A percentile compares a stretch with the other conserved stretches of the same genome.
Evolutionary conservation across 37 sponge, comb jelly and placozoan species (phyloP).

Genomic region (Cladorhizidae sp.): DNA sequence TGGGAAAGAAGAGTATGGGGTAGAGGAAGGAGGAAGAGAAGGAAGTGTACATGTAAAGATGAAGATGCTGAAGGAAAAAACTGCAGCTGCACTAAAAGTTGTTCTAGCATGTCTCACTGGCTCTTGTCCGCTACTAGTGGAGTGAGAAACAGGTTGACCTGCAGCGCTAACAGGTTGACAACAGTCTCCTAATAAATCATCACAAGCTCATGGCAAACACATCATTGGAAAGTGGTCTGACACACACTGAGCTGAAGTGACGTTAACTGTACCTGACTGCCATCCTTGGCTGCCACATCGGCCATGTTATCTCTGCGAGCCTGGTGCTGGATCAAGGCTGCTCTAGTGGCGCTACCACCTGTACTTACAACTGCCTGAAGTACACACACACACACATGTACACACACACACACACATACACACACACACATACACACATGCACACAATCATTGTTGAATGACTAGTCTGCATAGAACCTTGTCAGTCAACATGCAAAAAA

Average conservation of each 20-base stretch:
- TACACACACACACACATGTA: neutral
- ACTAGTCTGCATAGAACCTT: no score
- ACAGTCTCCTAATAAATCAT: conserved; percentile 68
- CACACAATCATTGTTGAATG: no score
- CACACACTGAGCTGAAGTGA: neutral
- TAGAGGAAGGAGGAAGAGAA: neutral
- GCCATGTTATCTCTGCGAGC: conserved; percentile 94
- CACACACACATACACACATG: no score
- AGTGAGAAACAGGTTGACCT: conserved; percentile 69
- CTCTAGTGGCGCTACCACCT: conserved; percentile 94
- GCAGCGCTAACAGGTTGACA: conserved; percentile 76
- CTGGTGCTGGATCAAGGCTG: conserved; percentile 93
- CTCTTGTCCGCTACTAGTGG: conserved; percentile 60
- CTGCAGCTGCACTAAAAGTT: neutral
- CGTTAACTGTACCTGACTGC: conserved; percentile 81
- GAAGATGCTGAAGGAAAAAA: no score
- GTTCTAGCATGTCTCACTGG: conserved; percentile 21
- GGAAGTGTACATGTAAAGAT: neutral
- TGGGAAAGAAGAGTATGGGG: no score
- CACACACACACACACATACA: neutral
- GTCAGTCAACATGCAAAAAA: no score
- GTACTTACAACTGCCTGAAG: conserved; percentile 90
- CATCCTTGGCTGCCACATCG: conserved; percentile 97
- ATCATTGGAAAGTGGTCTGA: no score
- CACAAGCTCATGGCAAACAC: no score